A percentile compares a stretch with the other conserved stretches of the same genome.
Conservation (phyloP, 1,140 invertebrate genomes). For the Heterodera schachtii region DNA sequence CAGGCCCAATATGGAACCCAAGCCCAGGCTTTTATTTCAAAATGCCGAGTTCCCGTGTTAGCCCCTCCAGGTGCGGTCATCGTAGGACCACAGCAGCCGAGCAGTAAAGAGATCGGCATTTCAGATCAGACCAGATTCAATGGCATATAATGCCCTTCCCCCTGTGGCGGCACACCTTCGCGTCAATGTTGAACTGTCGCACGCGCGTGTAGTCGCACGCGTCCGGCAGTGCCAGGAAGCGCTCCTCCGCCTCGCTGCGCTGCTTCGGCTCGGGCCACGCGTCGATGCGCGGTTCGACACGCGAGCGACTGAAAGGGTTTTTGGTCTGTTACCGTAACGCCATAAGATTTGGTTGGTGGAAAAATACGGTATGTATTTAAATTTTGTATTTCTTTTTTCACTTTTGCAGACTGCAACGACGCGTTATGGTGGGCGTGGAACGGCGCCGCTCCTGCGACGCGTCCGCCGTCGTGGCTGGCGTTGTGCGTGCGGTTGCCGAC, state of each 20-base stretch:
- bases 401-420: constrained; percentile 43
- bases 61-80: no score
- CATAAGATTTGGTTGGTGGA: no score
- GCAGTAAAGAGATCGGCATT: no score
- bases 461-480: background rate
- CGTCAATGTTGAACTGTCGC: constrained; percentile 57
- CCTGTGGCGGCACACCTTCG: constrained; percentile 25
- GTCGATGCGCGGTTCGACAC: constrained; percentile 39
- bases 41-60: no score
- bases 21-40: no score
- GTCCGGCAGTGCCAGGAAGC: constrained; percentile 51
- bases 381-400: background rate
- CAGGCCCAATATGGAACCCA: no score
- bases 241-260: constrained; percentile 55
- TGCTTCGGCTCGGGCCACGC: constrained; percentile 58
- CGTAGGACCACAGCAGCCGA: no score
- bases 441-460: constrained; percentile 37
- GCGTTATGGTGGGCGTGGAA: constrained; percentile 43
- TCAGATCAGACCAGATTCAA: no score
- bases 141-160: no score
- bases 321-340: no score
- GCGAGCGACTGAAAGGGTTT: background rate
- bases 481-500: background rate
- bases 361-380: no score
- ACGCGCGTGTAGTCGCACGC: constrained; percentile 56